Base-by-base conservation (phyloP, 2,113 vertebrate genomes). In the Helogale parvula region DNA sequence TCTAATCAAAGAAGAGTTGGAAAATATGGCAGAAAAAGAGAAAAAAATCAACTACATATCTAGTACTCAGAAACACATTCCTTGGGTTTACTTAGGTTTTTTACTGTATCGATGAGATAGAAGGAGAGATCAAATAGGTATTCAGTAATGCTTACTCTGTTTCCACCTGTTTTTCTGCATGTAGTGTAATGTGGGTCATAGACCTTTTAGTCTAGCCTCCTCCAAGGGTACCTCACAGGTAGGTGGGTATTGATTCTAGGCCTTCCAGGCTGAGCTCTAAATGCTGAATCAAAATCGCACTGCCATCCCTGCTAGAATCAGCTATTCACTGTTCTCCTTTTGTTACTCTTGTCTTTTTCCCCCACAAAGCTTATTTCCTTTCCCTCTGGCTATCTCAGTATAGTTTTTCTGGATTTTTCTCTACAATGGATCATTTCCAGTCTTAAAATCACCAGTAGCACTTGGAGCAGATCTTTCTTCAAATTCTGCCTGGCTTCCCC, bases 1-100 rank as follows among this genome's bases (percentile, higher is more conserved):
- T 84, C 25, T 82, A 7, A 71, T 90, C 60, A 41, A 38, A 66
- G 69, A 91, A 93, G 79, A 95, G 41, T 76, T 93, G 6, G 47
- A 91, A 96, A 79, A 87, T 90, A 80, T 57, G 33, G 13, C 72
- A 77, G 41, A 76, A 50, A 97, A 72, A 91, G 27, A 65, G 57
- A 35, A n/a, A 81, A 85, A 80, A 93, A 76, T 80, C 25, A 93
- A 52, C 35, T 17, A 71, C 9, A 77, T 8, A 91, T 29, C 8
- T 4, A 57, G 25, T 54, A 85, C 25, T 47, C 38, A 76, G 95
- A 96, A 85, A 76, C 33, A 93, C 63, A 94, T 85, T 95, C n/a
- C 35, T 83, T 93, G 63, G 66, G 38, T 89, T 96, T 94, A 54
- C 57, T 92, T 92, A 66, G 6, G 38, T 72, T 93, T 93, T 93